Conservation (phyloP, 2,797 vertebrate genomes). For the Tapirus indicus region DNA sequence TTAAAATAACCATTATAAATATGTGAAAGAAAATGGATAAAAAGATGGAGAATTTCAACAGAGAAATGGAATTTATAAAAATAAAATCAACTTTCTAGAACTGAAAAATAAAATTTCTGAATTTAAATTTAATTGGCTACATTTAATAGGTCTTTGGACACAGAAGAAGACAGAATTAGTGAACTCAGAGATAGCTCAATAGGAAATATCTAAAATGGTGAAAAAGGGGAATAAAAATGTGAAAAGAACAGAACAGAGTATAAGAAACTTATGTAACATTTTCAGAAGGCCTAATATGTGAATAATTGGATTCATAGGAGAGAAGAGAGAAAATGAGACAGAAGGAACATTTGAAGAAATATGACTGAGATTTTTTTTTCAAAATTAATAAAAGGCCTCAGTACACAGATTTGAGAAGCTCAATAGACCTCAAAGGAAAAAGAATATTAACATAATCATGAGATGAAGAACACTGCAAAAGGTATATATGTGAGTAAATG, state of each 20-base stretch:
- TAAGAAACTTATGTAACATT: not conserved
- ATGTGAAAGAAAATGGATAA: not conserved
- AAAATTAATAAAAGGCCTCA: not conserved
- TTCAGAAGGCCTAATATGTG: not conserved
- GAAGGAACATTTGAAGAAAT: not conserved
- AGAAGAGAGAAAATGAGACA: not conserved
- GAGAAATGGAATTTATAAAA: not conserved
- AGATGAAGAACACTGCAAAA: not conserved
- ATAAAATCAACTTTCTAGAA: not conserved
- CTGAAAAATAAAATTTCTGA: not conserved
- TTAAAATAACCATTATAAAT: not conserved
- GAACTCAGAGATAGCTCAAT: not conserved
- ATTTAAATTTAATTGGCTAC: not conserved
- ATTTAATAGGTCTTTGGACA: not conserved
- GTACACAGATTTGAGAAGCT: not conserved
- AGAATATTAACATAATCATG: not conserved
- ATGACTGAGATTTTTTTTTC: not conserved
- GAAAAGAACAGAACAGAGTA: not conserved
- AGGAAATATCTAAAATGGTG: not conserved
- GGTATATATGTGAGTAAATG: not conserved
- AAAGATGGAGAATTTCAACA: not conserved
- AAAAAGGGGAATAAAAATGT: not conserved
- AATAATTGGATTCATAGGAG: not conserved
- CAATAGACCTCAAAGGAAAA: not conserved
- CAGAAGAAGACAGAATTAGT: slow-evolving; percentile 27